A percentile compares a stretch with the other conserved stretches of the same genome.
Conservation (phyloP, 2,888 invertebrate species). For the Andricus quercusramuli region DNA sequence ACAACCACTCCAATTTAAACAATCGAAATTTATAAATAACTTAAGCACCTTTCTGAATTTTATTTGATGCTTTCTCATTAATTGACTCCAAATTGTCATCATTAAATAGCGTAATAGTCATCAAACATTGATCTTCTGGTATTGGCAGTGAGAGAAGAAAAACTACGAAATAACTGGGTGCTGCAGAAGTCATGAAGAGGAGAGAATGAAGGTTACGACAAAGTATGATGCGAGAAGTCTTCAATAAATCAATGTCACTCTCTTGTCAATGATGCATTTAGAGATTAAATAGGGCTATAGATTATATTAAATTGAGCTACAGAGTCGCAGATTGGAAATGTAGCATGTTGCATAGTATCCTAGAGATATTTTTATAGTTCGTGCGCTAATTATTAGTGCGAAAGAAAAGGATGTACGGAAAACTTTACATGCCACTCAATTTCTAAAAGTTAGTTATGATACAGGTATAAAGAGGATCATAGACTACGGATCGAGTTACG, state of each 20-base stretch:
- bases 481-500: background rate
- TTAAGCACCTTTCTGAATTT: background rate
- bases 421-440: background rate
- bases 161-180: constrained; percentile 7
- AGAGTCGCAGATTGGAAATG: background rate
- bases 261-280: constrained; percentile 11
- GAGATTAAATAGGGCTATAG: background rate
- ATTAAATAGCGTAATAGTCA: constrained; percentile 4
- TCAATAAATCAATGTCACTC: constrained; percentile 17
- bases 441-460: background rate
- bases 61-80: constrained; percentile 10
- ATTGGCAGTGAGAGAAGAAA: background rate
- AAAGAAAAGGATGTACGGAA: background rate
- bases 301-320: constrained; percentile 4
- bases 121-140: constrained; percentile 28
- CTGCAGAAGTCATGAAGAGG: constrained; percentile 7
- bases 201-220: constrained; percentile 1
- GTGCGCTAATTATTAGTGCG: constrained; percentile 11
- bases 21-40: background rate
- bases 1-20: too few relatives aligned
- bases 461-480: background rate
- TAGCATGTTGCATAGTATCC: background rate
- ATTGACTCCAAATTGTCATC: background rate
- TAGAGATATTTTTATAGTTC: constrained; percentile 8
- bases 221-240: background rate